Evolutionary conservation across 2,888 invertebrate genomes (phyloP), one percentile per base, ranked within the genome.

Genomic region (Electrophaes corylata): DNA sequence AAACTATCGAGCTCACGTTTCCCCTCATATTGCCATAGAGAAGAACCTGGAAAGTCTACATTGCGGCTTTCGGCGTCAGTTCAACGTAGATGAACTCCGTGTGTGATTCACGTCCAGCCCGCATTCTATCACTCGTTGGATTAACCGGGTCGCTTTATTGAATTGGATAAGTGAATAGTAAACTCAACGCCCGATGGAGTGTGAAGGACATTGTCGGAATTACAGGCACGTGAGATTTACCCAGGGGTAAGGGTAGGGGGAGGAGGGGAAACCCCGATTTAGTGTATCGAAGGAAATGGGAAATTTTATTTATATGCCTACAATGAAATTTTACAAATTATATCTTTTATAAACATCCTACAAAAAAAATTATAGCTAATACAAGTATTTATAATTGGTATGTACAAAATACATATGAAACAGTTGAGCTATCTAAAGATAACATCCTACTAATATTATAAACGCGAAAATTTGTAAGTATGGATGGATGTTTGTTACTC

Each of bases 111-210:
- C 47, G 51, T 52, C 50, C 33, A 4, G 33, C 52, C 58, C 52
- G 58, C 58, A 58, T 58, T 48, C 47, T 33, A 37, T 41, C 53
- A 41, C 33, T 26, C 16, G 43, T 8, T 10, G 23, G 16, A 37
- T 16, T 52, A 52, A 33, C 57, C 48, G 33, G 12, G 44, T 48
- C 44, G 52, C 57, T 53, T 48, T 53, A 53, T 53, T 58, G 44
- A 53, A 53, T 58, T 48, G 53, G 53, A 44, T 58, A 44, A 53
- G 44, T 58, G 44, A 49, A 49, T 49, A 44, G 49, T 46, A 10
- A 41, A 19, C 29, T 43, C 19, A 14, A 41, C 23, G 18, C 26
- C 29, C 35, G 11, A 44, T 49, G 29, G 43, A 55, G 48, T 44
- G 48, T 41, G 55, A 54, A 48, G 48, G 55, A 35, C 16, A 44